A percentile compares a stretch with the other conserved stretches of the same genome.
These are phyloP conservation scores for Eupithecia vulgata DNA, from an alignment of 2,888 invertebrate genomes.

Conservation along the genomic window DNA sequence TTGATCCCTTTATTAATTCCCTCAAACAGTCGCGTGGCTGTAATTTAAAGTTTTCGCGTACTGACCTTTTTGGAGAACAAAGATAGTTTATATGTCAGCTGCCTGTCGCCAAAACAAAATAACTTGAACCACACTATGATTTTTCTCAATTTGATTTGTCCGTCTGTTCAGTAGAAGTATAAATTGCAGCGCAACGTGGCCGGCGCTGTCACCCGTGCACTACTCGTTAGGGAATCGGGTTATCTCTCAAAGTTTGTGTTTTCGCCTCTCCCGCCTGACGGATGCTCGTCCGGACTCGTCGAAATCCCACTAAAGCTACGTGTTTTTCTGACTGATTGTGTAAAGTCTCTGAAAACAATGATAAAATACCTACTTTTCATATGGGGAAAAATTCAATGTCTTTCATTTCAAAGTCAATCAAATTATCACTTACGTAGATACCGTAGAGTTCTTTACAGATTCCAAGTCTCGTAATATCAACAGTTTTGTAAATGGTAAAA, in stretches of 20 bases:
- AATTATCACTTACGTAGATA: too few species aligned
- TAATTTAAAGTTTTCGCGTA: too few species aligned
- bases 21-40: too few species aligned
- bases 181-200: slow-evolving; percentile 49
- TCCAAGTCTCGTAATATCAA: too few species aligned
- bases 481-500: too few species aligned
- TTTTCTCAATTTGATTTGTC: slow-evolving; percentile 34
- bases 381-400: too few species aligned
- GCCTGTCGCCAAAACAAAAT: background rate
- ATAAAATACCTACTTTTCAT: background rate
- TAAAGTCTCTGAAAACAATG: background rate
- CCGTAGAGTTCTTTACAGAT: too few species aligned
- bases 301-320: slow-evolving; percentile 1
- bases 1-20: too few species aligned
- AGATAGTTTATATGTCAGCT: too few species aligned
- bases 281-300: slow-evolving; percentile 52
- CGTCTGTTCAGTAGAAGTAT: slow-evolving; percentile 39
- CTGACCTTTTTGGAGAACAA: too few species aligned
- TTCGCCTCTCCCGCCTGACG: slow-evolving; percentile 65
- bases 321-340: background rate
- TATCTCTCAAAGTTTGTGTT: slow-evolving; percentile 76
- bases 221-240: slow-evolving; percentile 78
- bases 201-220: slow-evolving; percentile 54
- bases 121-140: background rate
- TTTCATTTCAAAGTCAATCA: too few species aligned